Evolutionary conservation across 2,113 vertebrate genomes (phyloP), one percentile per base, ranked within the genome.

Genomic region (Alethe castanea): DNA sequence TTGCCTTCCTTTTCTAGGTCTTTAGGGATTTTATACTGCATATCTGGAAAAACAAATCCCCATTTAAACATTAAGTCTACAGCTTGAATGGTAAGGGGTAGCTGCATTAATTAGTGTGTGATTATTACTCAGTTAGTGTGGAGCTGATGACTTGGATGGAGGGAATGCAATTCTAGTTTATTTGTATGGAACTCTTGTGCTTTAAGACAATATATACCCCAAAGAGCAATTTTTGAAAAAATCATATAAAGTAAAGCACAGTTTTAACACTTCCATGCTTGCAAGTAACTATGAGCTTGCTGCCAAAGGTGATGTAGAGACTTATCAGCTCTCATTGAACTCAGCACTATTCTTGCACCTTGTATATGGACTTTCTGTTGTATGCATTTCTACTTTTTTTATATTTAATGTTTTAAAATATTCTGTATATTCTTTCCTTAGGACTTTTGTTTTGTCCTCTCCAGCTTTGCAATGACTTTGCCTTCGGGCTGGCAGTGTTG

Each of bases 1-100:
- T 76, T 95, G 62, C 83, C 25, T 94, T 95, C 81, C 14, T 86
- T 94, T 96, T 89, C 90, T 88, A 91, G 70, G 61, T 92, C 86
- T 89, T 82, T 86, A 80, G 86, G 64, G 80, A 95, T 89, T 96
- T 92, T 82, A 35, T 35, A 56, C 26, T 77, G 61, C 17, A 0
- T 90, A 84, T 62, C 79, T 96, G 77, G 52, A 89, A 96, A 92
- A 95, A 86, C 42, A 93, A 83, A 81, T 84, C 61, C 42, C 9
- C 0, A 0, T 79, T 95, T 90, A 91, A 94, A 79, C 44, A 88
- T 38, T 33, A 73, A 53, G 9, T 66, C 28, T 80, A 54, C 52
- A 71, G 15, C 44, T 70, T 54, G 33, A 92, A 74, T 83, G 60
- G 82, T 88, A 81, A 94, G 66, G 80, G 40, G 31, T 45, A 80